Evolutionary conservation across 2,113 vertebrate species (phyloP), one percentile per base, ranked within the genome.

Genomic region (Eidolon helvum): DNA sequence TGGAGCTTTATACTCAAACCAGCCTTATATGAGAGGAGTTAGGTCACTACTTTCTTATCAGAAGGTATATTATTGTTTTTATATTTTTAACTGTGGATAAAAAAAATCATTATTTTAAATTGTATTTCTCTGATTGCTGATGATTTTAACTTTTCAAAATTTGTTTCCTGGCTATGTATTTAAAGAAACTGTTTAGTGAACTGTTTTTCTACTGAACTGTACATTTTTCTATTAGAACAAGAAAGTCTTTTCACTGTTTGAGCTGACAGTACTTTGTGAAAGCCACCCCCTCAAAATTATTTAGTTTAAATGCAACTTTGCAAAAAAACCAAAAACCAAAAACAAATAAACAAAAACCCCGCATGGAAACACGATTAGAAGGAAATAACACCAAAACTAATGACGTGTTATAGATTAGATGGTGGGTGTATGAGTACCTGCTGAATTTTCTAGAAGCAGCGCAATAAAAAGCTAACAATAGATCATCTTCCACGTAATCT

Each of bases 31-130:
- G 66, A 45, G 24, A 40, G n/a, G 18, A 1, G 9, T 55, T 26
- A 61, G 0, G n/a, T 69, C 48, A 43, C 75, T 18, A 19, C 5
- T 61, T 83, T 33, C 74, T 53, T 59, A 43, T n/a, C 0, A 33
- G 12, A 75, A 75, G 3, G 40, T 28, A 24, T 26, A 40, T 6
- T 53, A 61, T 14, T 72, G 28, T 48, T 69, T 79, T 79, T 26
- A 87, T n/a, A 55, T 59, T 85, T 90, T 82, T 74, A 68, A 90
- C 83, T 92, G 24, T 38, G 40, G 57, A 48, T 79, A 48, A 78
- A 94, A 95, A 90, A 72, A 92, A 68, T 90, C 55, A 92, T 86
- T 90, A 92, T 45, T 84, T 92, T 83, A 95, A 95, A 96, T 78
- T 90, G 19, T 48, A 69, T 93, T 96, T 91, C 28, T 61, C 79